phyloP scores from a whole-genome alignment of 2,113 vertebrate species.

The Oncorhynchus clarkii region DNA sequence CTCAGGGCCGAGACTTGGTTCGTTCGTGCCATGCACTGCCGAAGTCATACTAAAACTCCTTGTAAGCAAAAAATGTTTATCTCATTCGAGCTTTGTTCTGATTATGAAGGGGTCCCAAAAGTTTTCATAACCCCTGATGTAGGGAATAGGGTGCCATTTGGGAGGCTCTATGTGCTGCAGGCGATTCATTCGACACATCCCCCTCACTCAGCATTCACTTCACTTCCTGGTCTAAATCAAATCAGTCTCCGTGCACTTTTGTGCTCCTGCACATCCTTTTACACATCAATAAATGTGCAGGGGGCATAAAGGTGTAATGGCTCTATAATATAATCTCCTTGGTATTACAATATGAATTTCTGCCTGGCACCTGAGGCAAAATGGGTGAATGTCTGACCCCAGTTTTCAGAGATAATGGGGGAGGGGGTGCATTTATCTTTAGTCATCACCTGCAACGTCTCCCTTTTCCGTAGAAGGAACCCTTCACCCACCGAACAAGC shows the following conservation, averaged over 20 bases:
- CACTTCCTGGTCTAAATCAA: constrained; percentile 17
- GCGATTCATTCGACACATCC: background rate
- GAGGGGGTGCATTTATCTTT: constrained; percentile 5
- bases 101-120: no score
- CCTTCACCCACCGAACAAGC: background rate
- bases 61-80: no score
- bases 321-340: constrained; percentile 44
- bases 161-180: background rate
- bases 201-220: background rate
- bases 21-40: no score
- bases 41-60: no score
- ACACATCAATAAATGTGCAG: constrained; percentile 38
- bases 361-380: constrained; percentile 34
- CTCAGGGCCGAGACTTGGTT: no score
- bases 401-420: constrained; percentile 22
- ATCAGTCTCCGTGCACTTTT: constrained; percentile 17
- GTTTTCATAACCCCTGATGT: no score
- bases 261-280: constrained; percentile 16
- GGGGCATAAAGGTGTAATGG: constrained; percentile 44
- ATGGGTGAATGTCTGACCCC: constrained; percentile 49
- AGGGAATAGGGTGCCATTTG: no score
- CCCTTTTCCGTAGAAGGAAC: background rate
- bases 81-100: no score
- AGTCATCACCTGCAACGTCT: constrained; percentile 20
- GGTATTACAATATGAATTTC: constrained; percentile 39